Conservation (phyloP, 64 coral and sea anemone species). For the Orbicella faveolata region DNA sequence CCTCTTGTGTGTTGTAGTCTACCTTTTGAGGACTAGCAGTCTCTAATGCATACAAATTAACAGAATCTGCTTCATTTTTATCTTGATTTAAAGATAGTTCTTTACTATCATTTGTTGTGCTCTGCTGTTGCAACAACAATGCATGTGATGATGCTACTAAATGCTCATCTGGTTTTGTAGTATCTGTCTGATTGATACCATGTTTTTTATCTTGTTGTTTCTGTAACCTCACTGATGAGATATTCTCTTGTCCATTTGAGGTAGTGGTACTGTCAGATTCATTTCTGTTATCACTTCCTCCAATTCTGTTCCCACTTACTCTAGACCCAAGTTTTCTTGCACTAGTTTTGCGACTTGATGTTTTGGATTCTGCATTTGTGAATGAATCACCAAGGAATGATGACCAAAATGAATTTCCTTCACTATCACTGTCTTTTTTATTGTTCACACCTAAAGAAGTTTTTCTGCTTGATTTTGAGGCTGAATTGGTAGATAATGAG, state of each 20-base stretch:
- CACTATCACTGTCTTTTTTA: constrained; percentile 1
- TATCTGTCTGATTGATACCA: not conserved
- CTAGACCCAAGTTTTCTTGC: constrained; percentile 10
- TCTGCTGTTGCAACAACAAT: not conserved
- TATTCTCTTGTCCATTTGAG: not conserved
- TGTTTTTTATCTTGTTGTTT: not conserved
- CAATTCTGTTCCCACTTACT: not conserved
- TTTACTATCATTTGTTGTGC: not conserved
- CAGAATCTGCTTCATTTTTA: not conserved
- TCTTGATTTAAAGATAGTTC: not conserved
- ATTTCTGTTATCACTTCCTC: not conserved
- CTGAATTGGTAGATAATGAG: not conserved
- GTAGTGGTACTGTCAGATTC: not conserved
- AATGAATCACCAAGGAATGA: constrained; percentile 80
- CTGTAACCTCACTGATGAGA: not conserved
- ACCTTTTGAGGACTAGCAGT: not conserved
- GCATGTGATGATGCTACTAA: not conserved
- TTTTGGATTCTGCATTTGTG: constrained; percentile 9
- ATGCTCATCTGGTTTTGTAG: not conserved
- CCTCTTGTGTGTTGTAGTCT: not conserved
- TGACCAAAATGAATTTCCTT: constrained; percentile 81
- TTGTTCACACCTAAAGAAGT: not conserved
- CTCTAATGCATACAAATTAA: not conserved
- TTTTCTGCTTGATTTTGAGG: constrained; percentile 4
- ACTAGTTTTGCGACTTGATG: constrained; percentile 13